Base-by-base conservation (phyloP, 2,113 vertebrate species). In the Octodon degus region DNA sequence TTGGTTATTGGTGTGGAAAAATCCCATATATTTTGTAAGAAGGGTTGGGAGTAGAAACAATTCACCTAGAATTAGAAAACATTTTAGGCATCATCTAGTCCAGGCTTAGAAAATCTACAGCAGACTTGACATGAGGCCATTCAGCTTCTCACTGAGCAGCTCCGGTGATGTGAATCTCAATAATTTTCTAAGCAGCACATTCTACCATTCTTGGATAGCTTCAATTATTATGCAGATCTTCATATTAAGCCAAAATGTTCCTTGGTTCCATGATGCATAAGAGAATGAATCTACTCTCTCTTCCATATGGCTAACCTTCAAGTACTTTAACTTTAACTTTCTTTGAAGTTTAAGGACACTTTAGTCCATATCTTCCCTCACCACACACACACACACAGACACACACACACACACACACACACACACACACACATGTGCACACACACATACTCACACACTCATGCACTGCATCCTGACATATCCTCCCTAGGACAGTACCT, bases 231-330 rank as follows among this genome's bases (percentile, higher is more conserved):
- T 96, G 92, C 85, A 97, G 72, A 93, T 92, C 47, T 93, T 93
- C n/a, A 79, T 74, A 96, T 82, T 86, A 90, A 92, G 62, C 27
- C 90, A 95, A 92, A 97, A 86, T 94, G 34, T 90, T 96, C 68
- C 88, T 83, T 63, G 47, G 25, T 95, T 97, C 90, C 79, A 74
- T 65, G 88, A 93, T 96, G 85, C 93, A 97, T 90, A 94, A 98
- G 93, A 97, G 96, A 97, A 96, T 92, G 60, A 87, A 97, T 96
- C 62, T 93, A 92, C 62, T 97, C 74, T 90, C 47, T 97, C 90
- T 97, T 96, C 88, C 90, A 77, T 88, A 53, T 53, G 62, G 55
- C 30, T 97, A 85, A 96, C 0, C 74, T 94, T 88, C 60, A 88
- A 93, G 67, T 16, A 76, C 80, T 96, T 85, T 91, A 91, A 76